Evolutionary conservation across 2,797 vertebrate genomes (phyloP).

Genomic region (Acipenser oxyrinchus): DNA sequence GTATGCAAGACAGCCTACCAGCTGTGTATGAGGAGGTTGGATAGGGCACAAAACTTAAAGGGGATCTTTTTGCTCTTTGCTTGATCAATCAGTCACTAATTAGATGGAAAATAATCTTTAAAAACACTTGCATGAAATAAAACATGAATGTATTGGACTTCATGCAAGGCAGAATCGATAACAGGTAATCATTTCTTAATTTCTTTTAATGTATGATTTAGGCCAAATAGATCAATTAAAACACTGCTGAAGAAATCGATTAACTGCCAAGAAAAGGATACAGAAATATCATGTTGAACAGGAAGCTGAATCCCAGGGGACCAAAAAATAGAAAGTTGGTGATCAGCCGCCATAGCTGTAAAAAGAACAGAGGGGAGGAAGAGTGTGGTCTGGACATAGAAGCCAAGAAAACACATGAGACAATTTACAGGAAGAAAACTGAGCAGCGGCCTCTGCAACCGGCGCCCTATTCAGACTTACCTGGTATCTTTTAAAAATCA

Average conservation of each 20-base stretch:
- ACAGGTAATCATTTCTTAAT: background rate
- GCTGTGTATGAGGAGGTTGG: too few species aligned
- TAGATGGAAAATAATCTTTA: too few species aligned
- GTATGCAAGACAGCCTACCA: too few species aligned
- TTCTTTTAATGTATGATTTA: background rate
- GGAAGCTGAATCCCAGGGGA: conserved; percentile 64
- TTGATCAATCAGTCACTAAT: too few species aligned
- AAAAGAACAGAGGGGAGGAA: background rate
- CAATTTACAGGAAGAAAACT: too few species aligned
- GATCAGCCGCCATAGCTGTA: conserved; percentile 63
- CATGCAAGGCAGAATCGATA: background rate
- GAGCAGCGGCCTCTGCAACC: too few species aligned
- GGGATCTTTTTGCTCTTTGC: too few species aligned
- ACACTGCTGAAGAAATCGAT: background rate
- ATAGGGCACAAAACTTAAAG: too few species aligned
- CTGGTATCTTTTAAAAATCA: conserved; percentile 63
- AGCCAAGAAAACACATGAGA: too few species aligned
- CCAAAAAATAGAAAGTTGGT: conserved; percentile 70
- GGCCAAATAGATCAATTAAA: background rate
- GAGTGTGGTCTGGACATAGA: background rate
- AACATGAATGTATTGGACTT: too few species aligned
- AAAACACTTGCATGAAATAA: too few species aligned
- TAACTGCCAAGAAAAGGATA: conserved; percentile 45
- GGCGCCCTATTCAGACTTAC: conserved; percentile 29
- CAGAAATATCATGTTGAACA: conserved; percentile 71